A percentile compares a stretch with the other conserved stretches of the same genome.
These are phyloP conservation scores for Apamea anceps DNA, from an alignment of 2,888 invertebrate species.

Conservation along the genomic window DNA sequence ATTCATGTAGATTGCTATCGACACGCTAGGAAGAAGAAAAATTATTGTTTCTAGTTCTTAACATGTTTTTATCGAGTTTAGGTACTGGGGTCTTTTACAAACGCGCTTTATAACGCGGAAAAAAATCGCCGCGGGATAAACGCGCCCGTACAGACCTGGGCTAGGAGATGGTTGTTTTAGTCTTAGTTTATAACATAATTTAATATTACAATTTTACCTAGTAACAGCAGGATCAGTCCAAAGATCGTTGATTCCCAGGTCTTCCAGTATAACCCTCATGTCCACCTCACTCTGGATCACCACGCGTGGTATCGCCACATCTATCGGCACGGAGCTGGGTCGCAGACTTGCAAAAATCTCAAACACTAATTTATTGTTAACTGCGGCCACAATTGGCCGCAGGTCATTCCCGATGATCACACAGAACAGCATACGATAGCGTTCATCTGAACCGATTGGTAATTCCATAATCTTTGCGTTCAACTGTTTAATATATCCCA, in stretches of 20 bases:
- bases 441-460: constrained; percentile 56
- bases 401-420: constrained; percentile 29
- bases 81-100: too few species aligned
- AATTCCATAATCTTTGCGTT: constrained; percentile 59
- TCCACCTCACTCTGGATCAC: constrained; percentile 60
- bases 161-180: neutral
- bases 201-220: constrained; percentile 45
- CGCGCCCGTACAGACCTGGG: too few species aligned
- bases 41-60: neutral
- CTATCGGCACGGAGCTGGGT: constrained; percentile 48
- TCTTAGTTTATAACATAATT: too few species aligned
- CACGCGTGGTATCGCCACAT: constrained; percentile 66
- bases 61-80: neutral
- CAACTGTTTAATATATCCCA: constrained; percentile 33
- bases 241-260: constrained; percentile 51
- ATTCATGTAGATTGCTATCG: too few species aligned
- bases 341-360: constrained; percentile 46
- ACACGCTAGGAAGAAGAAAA: too few species aligned
- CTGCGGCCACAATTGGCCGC: neutral
- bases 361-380: constrained; percentile 22
- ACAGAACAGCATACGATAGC: constrained; percentile 60
- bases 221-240: constrained; percentile 65
- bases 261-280: constrained; percentile 59
- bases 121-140: too few species aligned
- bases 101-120: too few species aligned